Evolutionary conservation across 1,140 invertebrate genomes (phyloP).

Genomic region (Panagrolaimus sp.): DNA sequence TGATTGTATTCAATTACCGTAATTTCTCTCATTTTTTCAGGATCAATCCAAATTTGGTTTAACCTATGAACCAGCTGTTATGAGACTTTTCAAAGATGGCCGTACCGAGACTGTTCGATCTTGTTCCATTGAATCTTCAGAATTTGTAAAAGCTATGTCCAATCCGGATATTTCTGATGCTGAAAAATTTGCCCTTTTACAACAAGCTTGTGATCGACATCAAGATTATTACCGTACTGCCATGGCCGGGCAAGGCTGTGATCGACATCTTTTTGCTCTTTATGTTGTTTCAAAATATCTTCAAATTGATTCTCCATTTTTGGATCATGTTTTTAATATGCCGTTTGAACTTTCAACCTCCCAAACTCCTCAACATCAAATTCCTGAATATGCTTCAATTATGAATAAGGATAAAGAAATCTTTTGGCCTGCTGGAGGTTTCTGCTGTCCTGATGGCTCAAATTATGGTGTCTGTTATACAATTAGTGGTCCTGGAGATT

Average conservation of each 20-base stretch:
- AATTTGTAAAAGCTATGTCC: constrained; percentile 85
- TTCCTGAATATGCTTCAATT: constrained; percentile 28
- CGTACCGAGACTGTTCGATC: constrained; percentile 92
- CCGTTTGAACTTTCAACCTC: constrained; percentile 40
- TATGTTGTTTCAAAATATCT: constrained; percentile 82
- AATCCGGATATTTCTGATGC: constrained; percentile 8
- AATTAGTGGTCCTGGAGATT: constrained; percentile 39
- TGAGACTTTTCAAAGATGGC: constrained; percentile 84
- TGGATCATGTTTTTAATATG: constrained; percentile 42
- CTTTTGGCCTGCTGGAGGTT: constrained; percentile 48
- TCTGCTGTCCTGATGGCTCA: constrained; percentile 42
- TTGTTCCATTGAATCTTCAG: constrained; percentile 81
- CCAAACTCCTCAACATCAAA: constrained; percentile 48
- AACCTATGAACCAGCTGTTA: constrained; percentile 97
- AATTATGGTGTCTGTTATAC: constrained; percentile 47
- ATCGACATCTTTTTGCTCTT: constrained; percentile 91
- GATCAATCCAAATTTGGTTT: constrained; percentile 82
- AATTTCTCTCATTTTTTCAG: constrained; percentile 58
- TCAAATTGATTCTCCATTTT: constrained; percentile 33
- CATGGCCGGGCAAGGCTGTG: constrained; percentile 91
- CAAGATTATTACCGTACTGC: constrained; percentile 67
- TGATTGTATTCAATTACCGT: neutral
- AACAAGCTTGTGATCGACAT: constrained; percentile 73
- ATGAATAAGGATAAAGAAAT: constrained; percentile 36
- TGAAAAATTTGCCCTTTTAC: constrained; percentile 65